A percentile compares a stretch with the other conserved stretches of the same genome.
Conservation (phyloP, 2,888 invertebrate genomes). For the Galerucella nymphaeae region DNA sequence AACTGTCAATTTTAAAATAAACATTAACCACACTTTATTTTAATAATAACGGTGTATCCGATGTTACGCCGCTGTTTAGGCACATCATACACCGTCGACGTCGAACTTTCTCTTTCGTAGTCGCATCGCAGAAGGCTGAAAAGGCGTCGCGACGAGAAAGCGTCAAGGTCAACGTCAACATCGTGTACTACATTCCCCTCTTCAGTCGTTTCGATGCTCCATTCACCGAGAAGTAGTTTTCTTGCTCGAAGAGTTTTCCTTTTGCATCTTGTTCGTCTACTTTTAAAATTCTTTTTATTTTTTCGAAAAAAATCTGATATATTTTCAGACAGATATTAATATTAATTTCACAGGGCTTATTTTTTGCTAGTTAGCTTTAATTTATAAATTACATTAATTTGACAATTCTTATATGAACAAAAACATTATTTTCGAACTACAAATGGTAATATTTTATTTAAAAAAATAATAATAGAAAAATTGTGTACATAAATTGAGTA, state of each 20-base stretch:
- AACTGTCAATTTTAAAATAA: background rate
- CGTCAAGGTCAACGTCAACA: constrained; percentile 55
- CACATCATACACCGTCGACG: constrained; percentile 38
- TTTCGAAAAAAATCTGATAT: background rate
- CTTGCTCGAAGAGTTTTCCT: constrained; percentile 27
- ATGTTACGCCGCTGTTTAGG: constrained; percentile 40
- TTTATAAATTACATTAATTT: too few species aligned
- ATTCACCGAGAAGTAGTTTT: constrained; percentile 31
- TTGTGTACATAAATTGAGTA: background rate
- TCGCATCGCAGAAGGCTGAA: constrained; percentile 49
- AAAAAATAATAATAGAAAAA: too few species aligned
- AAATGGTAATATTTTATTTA: too few species aligned
- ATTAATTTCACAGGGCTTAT: too few species aligned
- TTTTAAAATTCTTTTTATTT: background rate
- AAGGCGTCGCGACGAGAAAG: constrained; percentile 54
- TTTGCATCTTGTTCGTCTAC: constrained; percentile 25
- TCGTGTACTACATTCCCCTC: constrained; percentile 39
- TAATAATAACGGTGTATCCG: background rate
- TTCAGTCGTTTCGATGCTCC: constrained; percentile 11
- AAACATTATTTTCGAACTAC: too few species aligned
- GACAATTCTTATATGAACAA: too few species aligned
- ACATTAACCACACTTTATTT: background rate
- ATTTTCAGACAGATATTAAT: too few species aligned
- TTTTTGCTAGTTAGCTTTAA: too few species aligned
- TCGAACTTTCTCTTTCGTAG: constrained; percentile 54